A percentile compares a stretch with the other conserved stretches of the same genome.
These are phyloP conservation scores for Petaurus breviceps DNA, from an alignment of 2,113 vertebrate genomes.

Conservation along the genomic window DNA sequence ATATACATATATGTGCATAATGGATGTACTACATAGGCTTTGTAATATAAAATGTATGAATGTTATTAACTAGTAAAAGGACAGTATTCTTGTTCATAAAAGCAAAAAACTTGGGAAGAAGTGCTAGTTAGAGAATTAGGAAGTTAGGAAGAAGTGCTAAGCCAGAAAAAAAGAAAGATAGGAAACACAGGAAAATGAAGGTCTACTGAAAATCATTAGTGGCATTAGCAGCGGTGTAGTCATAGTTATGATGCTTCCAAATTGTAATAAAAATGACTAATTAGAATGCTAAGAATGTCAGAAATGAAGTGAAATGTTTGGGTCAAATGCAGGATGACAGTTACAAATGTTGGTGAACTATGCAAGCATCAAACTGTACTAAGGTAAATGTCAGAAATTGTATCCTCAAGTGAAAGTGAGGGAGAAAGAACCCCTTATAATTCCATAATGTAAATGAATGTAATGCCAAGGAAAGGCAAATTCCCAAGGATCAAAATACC, in stretches of 20 bases:
- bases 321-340: not conserved
- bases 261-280: not conserved
- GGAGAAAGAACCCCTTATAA: not conserved
- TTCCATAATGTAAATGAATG: too few relatives aligned
- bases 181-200: not conserved
- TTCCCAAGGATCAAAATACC: too few relatives aligned
- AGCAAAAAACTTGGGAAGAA: not conserved
- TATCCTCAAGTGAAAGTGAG: not conserved
- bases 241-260: not conserved
- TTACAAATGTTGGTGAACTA: not conserved
- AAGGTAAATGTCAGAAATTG: not conserved
- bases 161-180: not conserved
- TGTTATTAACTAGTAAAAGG: not conserved
- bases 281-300: not conserved
- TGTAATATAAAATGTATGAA: not conserved
- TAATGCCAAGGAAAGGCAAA: too few relatives aligned
- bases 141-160: too few relatives aligned
- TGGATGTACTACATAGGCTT: not conserved
- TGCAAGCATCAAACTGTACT: not conserved
- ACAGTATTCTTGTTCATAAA: not conserved
- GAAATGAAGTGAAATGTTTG: not conserved
- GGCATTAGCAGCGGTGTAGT: not conserved
- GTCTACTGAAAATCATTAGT: not conserved
- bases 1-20: too few relatives aligned
- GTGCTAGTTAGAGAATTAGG: too few relatives aligned